A percentile compares a stretch with the other conserved stretches of the same genome.
phyloP scores from a whole-genome alignment of 2,113 vertebrate species.

The Phycodurus eques region DNA sequence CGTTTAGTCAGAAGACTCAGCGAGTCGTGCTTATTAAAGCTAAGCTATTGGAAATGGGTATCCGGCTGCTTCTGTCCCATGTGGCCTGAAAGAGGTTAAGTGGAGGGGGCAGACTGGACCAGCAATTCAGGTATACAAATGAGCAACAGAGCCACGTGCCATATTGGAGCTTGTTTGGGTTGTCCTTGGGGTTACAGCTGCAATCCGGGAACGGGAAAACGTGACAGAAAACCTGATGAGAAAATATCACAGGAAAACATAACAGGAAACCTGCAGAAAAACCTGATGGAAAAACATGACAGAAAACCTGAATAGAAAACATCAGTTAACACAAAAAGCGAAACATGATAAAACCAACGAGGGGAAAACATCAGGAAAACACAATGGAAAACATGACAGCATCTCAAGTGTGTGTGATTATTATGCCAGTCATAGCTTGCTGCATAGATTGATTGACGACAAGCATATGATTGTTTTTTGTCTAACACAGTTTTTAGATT shows the following conservation, averaged over 20 bases:
- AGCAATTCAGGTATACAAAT: conserved; percentile 37
- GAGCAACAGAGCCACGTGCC: conserved; percentile 3
- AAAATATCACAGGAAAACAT: not conserved
- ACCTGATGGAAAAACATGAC: too few relatives aligned
- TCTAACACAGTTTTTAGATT: too few relatives aligned
- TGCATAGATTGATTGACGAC: not conserved
- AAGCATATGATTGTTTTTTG: too few relatives aligned
- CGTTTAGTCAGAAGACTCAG: conserved; percentile 24
- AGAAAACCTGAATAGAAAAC: too few relatives aligned
- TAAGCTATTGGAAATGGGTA: conserved; percentile 31
- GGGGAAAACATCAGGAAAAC: not conserved
- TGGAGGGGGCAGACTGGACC: conserved; percentile 21
- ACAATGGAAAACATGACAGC: not conserved
- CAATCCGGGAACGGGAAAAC: conserved; percentile 1
- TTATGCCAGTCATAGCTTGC: not conserved
- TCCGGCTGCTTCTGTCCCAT: conserved; percentile 10
- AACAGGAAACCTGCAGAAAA: too few relatives aligned
- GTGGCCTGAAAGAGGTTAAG: conserved; percentile 32
- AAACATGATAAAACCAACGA: not conserved
- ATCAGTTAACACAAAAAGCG: too few relatives aligned
- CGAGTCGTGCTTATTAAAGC: conserved; percentile 20
- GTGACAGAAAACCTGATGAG: not conserved
- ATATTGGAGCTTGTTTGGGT: conserved; percentile 29
- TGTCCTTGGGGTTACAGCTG: conserved; percentile 26
- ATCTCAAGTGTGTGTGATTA: not conserved